phyloP scores from a whole-genome alignment of 2,888 invertebrate genomes.

The Piscicola geometra region DNA sequence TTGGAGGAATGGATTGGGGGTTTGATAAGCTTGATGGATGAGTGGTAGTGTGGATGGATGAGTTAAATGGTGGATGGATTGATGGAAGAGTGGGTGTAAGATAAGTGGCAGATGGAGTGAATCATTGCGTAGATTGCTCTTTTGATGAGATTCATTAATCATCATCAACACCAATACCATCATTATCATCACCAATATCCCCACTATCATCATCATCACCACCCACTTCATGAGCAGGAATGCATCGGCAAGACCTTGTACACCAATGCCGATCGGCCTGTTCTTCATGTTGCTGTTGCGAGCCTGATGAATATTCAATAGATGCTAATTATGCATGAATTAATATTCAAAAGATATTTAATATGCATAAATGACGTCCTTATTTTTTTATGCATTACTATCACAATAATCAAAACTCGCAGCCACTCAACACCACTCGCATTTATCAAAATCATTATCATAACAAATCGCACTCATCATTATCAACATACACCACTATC shows the following conservation, averaged over 20 bases:
- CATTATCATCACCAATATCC: too few relatives aligned
- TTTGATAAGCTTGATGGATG: too few relatives aligned
- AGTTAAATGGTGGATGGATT: neutral
- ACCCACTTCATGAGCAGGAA: conserved; percentile 78
- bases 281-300: conserved; percentile 73
- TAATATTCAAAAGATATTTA: too few relatives aligned
- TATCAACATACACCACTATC: too few relatives aligned
- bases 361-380: too few relatives aligned
- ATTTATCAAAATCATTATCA: neutral
- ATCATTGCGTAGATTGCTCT: neutral
- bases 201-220: neutral
- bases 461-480: neutral
- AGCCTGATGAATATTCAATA: conserved; percentile 54
- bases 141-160: neutral
- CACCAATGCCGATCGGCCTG: conserved; percentile 74
- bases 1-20: too few relatives aligned
- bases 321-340: too few relatives aligned
- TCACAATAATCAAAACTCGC: too few relatives aligned
- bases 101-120: neutral
- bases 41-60: neutral
- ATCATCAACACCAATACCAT: neutral
- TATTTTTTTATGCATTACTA: too few relatives aligned
- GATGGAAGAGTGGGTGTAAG: neutral
- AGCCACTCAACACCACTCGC: too few relatives aligned
- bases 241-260: conserved; percentile 94